phyloP scores from a whole-genome alignment of 1,140 invertebrate species.

The Aradophagus sp. region DNA sequence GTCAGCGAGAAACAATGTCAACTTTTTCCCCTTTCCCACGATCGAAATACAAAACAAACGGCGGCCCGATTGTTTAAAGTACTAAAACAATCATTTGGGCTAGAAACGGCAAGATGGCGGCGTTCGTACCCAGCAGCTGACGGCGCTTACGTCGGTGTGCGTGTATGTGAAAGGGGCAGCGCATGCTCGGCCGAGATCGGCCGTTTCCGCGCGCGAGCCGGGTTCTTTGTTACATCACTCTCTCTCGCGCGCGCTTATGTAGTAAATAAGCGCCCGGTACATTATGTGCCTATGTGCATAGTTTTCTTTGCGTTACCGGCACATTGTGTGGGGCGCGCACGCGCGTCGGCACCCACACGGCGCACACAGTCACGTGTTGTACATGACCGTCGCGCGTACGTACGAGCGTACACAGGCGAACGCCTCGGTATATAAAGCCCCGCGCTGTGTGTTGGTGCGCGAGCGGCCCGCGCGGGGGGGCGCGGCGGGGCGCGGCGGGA shows the following conservation, averaged over 20 bases:
- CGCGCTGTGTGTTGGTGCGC: slow-evolving; percentile 6
- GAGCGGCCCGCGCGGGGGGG: slow-evolving; percentile 1
- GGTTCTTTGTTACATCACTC: slow-evolving; percentile 73
- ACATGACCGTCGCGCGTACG: slow-evolving; percentile 13
- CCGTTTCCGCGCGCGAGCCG: slow-evolving; percentile 59
- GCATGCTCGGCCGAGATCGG: slow-evolving; percentile 59
- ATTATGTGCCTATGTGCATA: slow-evolving; percentile 62
- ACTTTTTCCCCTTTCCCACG: no score
- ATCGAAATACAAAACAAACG: slow-evolving; percentile 4
- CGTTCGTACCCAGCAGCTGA: slow-evolving; percentile 65
- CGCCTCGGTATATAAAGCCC: slow-evolving; percentile 10
- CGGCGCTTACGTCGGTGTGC: slow-evolving; percentile 52
- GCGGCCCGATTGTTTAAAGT: slow-evolving; percentile 29
- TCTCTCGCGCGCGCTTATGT: slow-evolving; percentile 58
- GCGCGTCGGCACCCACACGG: slow-evolving; percentile 20
- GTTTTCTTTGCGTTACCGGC: slow-evolving; percentile 43
- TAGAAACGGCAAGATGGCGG: slow-evolving; percentile 71
- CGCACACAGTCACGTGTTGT: slow-evolving; percentile 9
- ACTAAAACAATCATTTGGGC: slow-evolving; percentile 27
- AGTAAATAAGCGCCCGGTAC: slow-evolving; percentile 53
- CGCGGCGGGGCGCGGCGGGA: not conserved
- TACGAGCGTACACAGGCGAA: slow-evolving; percentile 7
- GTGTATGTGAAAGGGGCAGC: slow-evolving; percentile 44
- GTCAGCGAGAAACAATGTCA: no score
- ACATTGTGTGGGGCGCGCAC: slow-evolving; percentile 36